These are phyloP conservation scores for Cataglyphis cursor DNA, from an alignment of 2,888 invertebrate genomes.

Conservation along the genomic window DNA sequence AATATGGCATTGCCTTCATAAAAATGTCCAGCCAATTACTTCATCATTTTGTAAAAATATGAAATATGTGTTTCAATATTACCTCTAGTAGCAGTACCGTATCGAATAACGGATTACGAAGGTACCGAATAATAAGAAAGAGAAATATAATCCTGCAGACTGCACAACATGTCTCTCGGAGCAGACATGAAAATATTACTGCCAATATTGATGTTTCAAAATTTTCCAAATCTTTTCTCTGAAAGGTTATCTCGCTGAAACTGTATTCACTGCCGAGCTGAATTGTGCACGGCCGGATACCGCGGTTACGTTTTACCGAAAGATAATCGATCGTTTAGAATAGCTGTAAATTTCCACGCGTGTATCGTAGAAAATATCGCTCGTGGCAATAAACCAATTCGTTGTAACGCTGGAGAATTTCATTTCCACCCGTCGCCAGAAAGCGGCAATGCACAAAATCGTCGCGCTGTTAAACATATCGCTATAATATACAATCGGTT, in stretches of 20 bases:
- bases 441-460: constrained; percentile 35
- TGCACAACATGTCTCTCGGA: background rate
- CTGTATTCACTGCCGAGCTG: constrained; percentile 23
- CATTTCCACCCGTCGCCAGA: constrained; percentile 65
- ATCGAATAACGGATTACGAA: background rate
- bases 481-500: constrained; percentile 60
- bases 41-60: background rate
- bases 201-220: background rate
- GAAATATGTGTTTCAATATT: background rate
- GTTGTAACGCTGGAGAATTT: constrained; percentile 68
- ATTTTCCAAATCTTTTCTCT: background rate
- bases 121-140: background rate
- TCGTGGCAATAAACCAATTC: constrained; percentile 62
- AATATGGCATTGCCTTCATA: background rate
- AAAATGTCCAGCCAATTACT: constrained; percentile 19
- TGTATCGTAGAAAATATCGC: constrained; percentile 57
- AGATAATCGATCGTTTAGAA: constrained; percentile 68
- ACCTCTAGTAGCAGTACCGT: background rate
- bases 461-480: constrained; percentile 59
- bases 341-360: constrained; percentile 56
- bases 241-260: background rate
- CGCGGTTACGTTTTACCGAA: constrained; percentile 25
- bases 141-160: background rate
- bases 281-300: constrained; percentile 42
- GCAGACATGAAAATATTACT: background rate